A percentile compares a stretch with the other conserved stretches of the same genome.
Conservation (phyloP, 2,113 vertebrate species). For the Nycticebus coucang region DNA sequence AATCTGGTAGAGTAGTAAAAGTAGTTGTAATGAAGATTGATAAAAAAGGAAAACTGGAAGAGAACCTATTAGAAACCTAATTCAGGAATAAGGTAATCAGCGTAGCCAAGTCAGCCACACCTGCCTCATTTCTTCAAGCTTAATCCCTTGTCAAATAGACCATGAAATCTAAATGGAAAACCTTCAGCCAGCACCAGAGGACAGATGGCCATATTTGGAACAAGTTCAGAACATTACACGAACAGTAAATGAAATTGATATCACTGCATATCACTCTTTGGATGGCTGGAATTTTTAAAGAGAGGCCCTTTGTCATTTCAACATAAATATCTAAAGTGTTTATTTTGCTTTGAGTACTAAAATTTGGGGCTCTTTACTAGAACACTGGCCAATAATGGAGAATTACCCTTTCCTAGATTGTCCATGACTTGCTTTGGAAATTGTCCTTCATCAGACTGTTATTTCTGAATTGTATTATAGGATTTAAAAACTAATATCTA, state of each 20-base stretch:
- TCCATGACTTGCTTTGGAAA: conserved; percentile 41
- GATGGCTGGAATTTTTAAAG: conserved; percentile 46
- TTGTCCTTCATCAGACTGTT: background rate
- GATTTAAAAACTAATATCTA: background rate
- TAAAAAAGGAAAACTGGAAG: conserved; percentile 9
- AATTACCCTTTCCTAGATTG: conserved; percentile 12
- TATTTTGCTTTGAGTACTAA: conserved; percentile 39
- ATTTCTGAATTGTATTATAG: conserved; percentile 25
- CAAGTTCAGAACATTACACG: conserved; percentile 55
- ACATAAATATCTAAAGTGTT: conserved; percentile 21
- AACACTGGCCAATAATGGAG: background rate
- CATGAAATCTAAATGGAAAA: conserved; percentile 48
- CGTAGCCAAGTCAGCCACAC: conserved; percentile 50
- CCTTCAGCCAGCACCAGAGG: background rate
- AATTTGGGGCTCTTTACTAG: conserved; percentile 3
- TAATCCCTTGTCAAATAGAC: conserved; percentile 63
- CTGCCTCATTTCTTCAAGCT: conserved; percentile 58
- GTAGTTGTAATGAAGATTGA: background rate
- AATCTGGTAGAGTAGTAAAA: background rate
- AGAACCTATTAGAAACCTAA: background rate
- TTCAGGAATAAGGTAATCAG: conserved; percentile 44
- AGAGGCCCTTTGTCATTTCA: conserved; percentile 14
- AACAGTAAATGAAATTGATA: conserved; percentile 55
- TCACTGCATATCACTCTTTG: background rate
- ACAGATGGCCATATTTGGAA: conserved; percentile 58